phyloP scores from a whole-genome alignment of 2,888 invertebrate species.

The Euphydryas editha region DNA sequence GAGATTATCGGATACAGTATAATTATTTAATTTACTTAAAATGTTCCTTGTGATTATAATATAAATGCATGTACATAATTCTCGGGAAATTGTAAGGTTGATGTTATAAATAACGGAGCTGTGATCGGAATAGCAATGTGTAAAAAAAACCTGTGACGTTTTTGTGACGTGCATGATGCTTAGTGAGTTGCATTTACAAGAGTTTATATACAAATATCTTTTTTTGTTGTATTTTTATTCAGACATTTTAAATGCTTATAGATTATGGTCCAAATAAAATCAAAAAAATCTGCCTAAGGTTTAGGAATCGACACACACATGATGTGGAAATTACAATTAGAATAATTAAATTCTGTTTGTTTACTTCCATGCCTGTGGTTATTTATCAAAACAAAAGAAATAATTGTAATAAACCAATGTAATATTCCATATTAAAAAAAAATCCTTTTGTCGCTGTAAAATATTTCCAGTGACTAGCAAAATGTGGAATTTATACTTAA shows the following conservation, averaged over 20 bases:
- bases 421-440: too few species aligned
- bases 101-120: constrained; percentile 8
- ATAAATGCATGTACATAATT: constrained; percentile 1
- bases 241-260: too few species aligned
- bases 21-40: constrained; percentile 38
- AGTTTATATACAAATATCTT: not conserved
- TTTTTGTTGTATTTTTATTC: too few species aligned
- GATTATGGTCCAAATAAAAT: too few species aligned
- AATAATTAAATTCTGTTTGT: too few species aligned
- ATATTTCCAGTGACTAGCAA: not conserved
- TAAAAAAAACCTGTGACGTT: constrained; percentile 3
- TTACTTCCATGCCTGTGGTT: not conserved
- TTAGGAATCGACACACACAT: too few species aligned
- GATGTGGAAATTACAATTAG: too few species aligned
- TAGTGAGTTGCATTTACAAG: not conserved
- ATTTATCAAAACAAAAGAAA: not conserved
- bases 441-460: too few species aligned
- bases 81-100: constrained; percentile 17
- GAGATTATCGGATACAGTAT: constrained; percentile 45
- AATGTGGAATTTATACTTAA: not conserved
- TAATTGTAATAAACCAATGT: too few species aligned
- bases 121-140: constrained; percentile 20
- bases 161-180: not conserved
- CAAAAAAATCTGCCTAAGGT: too few species aligned
- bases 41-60: not conserved